These are phyloP conservation scores for Fukomys damarensis DNA, from an alignment of 2,113 vertebrate species.

Conservation along the genomic window DNA sequence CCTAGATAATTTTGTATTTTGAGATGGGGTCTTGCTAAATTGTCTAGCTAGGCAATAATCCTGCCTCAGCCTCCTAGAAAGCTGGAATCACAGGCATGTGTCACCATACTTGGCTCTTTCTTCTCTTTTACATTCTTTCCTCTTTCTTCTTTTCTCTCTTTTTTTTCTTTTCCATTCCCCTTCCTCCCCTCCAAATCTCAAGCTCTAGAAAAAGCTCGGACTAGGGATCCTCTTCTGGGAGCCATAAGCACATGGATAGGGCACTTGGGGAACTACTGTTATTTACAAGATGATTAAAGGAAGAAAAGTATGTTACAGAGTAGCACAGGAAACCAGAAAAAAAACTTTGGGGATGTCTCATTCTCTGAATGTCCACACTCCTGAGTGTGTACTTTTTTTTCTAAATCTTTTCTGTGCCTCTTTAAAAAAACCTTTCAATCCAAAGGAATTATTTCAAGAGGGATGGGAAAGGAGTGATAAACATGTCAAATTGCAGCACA, in stretches of 20 bases:
- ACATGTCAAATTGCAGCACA: neutral
- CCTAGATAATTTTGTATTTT: neutral
- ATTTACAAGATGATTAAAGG: constrained; percentile 39
- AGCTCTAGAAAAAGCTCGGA: neutral
- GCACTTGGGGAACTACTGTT: constrained; percentile 24
- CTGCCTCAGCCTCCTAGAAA: neutral
- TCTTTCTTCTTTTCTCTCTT: neutral
- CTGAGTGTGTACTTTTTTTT: neutral
- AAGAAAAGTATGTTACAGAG: neutral
- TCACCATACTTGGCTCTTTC: neutral
- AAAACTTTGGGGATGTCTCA: neutral
- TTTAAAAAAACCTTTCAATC: constrained; percentile 31
- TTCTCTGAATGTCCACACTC: neutral
- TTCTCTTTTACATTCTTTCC: neutral
- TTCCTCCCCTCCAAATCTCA: neutral
- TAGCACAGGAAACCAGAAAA: neutral
- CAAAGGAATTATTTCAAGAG: constrained; percentile 47
- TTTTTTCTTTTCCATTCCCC: neutral
- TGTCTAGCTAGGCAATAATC: neutral
- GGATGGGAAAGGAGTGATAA: neutral
- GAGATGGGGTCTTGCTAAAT: neutral
- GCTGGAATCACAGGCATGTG: neutral
- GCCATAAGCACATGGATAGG: neutral
- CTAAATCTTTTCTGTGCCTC: neutral
- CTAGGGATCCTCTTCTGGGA: neutral